phyloP scores from a whole-genome alignment of 2,888 invertebrate genomes.

The Galerucella nymphaeae region DNA sequence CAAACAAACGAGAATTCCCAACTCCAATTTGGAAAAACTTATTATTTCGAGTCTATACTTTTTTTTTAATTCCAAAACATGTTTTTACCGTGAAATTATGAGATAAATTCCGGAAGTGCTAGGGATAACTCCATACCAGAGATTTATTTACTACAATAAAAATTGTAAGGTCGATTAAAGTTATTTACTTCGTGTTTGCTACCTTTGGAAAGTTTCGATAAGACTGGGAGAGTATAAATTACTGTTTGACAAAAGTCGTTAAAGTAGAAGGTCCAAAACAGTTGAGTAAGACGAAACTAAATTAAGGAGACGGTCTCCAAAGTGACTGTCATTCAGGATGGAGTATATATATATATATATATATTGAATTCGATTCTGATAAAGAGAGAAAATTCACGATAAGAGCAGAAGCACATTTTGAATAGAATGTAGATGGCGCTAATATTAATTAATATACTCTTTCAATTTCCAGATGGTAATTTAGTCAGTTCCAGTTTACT shows the following conservation, averaged over 20 bases:
- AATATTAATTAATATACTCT: not conserved
- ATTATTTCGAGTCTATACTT: too few relatives aligned
- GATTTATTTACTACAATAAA: not conserved
- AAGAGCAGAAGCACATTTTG: constrained; percentile 28
- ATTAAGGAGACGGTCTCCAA: constrained; percentile 31
- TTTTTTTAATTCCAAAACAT: too few relatives aligned
- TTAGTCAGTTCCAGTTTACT: not conserved
- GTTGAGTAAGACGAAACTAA: constrained; percentile 28
- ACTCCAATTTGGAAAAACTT: too few relatives aligned
- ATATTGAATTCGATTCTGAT: constrained; percentile 33
- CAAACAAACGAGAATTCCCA: too few relatives aligned
- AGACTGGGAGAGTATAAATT: constrained; percentile 27
- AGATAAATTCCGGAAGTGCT: too few relatives aligned
- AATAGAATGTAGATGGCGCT: constrained; percentile 9
- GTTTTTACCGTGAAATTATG: too few relatives aligned
- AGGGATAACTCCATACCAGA: too few relatives aligned
- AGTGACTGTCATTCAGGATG: constrained; percentile 30
- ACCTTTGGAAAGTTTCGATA: constrained; percentile 20
- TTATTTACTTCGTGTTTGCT: constrained; percentile 27
- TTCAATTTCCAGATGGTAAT: not conserved
- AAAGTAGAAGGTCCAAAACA: constrained; percentile 31
- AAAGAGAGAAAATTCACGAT: constrained; percentile 22
- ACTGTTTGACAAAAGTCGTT: constrained; percentile 34
- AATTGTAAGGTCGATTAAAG: constrained; percentile 6
- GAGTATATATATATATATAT: constrained; percentile 27